Evolutionary conservation across 1,140 invertebrate genomes (phyloP).

Genomic region (Idris sp.): DNA sequence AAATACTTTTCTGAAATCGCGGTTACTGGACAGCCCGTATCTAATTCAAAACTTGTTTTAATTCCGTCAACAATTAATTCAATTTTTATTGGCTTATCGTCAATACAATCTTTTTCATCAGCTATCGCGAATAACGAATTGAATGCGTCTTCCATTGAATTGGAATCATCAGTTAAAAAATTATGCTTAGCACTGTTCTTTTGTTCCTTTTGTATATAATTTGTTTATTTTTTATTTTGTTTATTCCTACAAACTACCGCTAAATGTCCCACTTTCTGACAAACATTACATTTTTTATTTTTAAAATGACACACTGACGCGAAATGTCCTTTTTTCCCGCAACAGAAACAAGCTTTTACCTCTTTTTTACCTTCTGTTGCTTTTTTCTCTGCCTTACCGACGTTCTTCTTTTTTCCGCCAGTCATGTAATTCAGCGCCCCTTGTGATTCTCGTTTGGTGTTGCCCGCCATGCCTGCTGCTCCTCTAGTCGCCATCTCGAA

Average conservation of each 20-base stretch:
- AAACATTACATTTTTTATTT: background rate
- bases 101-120: too few relatives aligned
- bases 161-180: too few relatives aligned
- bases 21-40: slow-evolving; percentile 18
- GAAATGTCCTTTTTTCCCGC: background rate
- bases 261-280: background rate
- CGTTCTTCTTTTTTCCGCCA: background rate
- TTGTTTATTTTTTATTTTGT: background rate
- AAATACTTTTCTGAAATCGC: slow-evolving; percentile 19
- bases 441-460: background rate
- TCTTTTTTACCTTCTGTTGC: background rate
- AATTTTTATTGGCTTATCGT: slow-evolving; percentile 4
- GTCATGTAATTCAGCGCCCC: background rate
- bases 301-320: background rate
- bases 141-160: too few relatives aligned
- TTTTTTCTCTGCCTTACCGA: background rate
- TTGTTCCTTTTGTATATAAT: too few relatives aligned
- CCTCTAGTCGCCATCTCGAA: background rate
- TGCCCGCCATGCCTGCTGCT: background rate
- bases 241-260: background rate
- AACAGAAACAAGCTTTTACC: background rate
- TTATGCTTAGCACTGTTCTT: too few relatives aligned
- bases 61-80: slow-evolving; percentile 4
- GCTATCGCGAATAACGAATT: too few relatives aligned
- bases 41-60: slow-evolving; percentile 19